Base-by-base conservation (phyloP, 2,888 invertebrate species). In the Cancer borealis region DNA sequence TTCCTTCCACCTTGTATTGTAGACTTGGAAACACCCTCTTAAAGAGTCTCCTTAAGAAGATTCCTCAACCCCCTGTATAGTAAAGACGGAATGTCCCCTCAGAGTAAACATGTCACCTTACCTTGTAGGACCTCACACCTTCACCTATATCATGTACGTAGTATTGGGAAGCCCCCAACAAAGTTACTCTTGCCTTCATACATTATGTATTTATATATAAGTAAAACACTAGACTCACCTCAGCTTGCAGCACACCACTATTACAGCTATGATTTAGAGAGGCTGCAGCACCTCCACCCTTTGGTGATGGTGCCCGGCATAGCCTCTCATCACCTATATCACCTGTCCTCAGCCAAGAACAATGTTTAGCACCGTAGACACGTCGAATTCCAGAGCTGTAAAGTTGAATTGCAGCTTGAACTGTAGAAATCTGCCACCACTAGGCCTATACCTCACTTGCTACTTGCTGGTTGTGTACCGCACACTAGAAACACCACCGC, bases 71-170 rank as follows among this genome's bases (percentile, higher is more conserved):
- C 90, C 90, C 39, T 90, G 90, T 90, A 54, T 54, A 90, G 90
- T 90, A 90, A 90, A 49, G 49, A 90, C 90, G 26, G 90, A 49
- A 49, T 90, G 90, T 54, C 49, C 49, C 49, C 21, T 49, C 90
- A 3, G 26, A 90, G 90, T 90, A 90, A 79, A 79, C 79, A 79
- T 79, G 79, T 30, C 79, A 79, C 79, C 79, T 79, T 79, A 79
- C 79, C 79, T 79, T 79, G 79, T 79, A 79, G 79, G 79, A 26
- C 79, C 30, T 79, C 79, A 79, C 79, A 79, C 73, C 73, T 73
- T 21, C 26, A 73, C 79, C 79, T 79, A 30, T 79, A 79, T 30
- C 30, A 73, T 91, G 73, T 91, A 91, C 39, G 54, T 90, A 21
- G 73, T 45, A 73, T 60, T 91, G 39, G 91, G 46, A 49, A 91